Base-by-base conservation (phyloP, 35 echinoderm and acorn worm species). In the Hemicentrotus pulcherrimus region DNA sequence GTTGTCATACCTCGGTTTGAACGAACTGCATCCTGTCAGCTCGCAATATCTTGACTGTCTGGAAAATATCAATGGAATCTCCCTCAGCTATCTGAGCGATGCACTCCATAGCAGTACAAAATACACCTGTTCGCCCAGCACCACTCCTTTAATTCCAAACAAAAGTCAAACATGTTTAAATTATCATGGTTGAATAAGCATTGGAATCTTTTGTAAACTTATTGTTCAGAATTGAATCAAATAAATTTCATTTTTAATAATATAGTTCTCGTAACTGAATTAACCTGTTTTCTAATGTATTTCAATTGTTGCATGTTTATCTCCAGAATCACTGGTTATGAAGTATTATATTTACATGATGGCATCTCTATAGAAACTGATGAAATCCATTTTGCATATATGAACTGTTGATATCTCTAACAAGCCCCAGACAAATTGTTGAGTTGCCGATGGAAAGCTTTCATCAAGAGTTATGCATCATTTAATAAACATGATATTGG, bases 41-140 rank as follows among this genome's bases (percentile, higher is more conserved):
- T 24, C 91, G 47, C 32, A 93, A 24, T 4, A 47, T 93, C 91
- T 93, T 93, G 46, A 93, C 91, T 47, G 46, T 93, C 91, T 93
- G 91, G 46, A 93, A 93, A 16, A 93, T 58, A 58, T 93, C 91
- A 24, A 93, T 14, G 5, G 91, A 6, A n/a, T 58, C 48, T 16
- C 46, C 48, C 22, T 93, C 48, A 13, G 45, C 91, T 31, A 93
- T 93, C 48, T 93, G 91, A 31, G 30, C 46, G 0, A 93, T 50
- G 47, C 91, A 93, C 45, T 47, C 48, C 91, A 50, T 93, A 47
- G n/a, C 46, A 58, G 47, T 93, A 6, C 91, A 93, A 31, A 93
- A 93, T 28, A 93, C 91, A 31, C 91, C 91, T 32, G 91, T 93
- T 4, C 91, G 91, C 6, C 91, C 91, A 93, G 16, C 48, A 31